A percentile compares a stretch with the other conserved stretches of the same genome.
Evolutionary conservation across 2,113 vertebrate species (phyloP).

Genomic region (Petromus typicus): DNA sequence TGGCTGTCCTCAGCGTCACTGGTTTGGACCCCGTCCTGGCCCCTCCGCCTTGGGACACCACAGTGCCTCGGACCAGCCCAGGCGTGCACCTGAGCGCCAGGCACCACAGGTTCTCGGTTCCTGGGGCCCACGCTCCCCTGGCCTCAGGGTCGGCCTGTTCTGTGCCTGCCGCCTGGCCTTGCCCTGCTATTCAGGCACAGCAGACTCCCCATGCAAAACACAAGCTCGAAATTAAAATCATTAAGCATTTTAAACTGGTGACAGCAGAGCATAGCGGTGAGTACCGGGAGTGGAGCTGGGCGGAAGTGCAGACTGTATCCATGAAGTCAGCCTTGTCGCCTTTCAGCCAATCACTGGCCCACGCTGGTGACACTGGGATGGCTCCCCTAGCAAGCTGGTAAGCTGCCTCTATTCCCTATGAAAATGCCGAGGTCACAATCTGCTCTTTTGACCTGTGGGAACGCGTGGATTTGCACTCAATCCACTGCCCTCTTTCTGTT

Average conservation of each 20-base stretch:
- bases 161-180: not conserved
- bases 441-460: conserved; percentile 10
- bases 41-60: not conserved
- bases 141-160: too few relatives aligned
- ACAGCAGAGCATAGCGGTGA: not conserved
- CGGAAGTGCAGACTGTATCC: not conserved
- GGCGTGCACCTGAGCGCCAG: not conserved
- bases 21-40: not conserved
- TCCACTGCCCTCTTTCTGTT: not conserved
- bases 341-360: not conserved
- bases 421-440: not conserved
- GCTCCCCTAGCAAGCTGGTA: not conserved
- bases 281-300: not conserved
- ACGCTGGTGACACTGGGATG: not conserved
- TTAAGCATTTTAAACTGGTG: not conserved
- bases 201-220: not conserved
- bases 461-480: not conserved
- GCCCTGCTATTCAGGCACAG: not conserved
- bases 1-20: not conserved
- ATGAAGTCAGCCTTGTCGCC: not conserved
- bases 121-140: too few relatives aligned
- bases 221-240: conserved; percentile 26
- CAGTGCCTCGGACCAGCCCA: not conserved
- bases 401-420: not conserved
- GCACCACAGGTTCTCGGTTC: too few relatives aligned